Percentiles rank a stretch among this genome's conserved stretches.
These are phyloP conservation scores for Pangasius sanitwongsei DNA, from an alignment of 2,797 vertebrate species.

Conservation along the genomic window DNA sequence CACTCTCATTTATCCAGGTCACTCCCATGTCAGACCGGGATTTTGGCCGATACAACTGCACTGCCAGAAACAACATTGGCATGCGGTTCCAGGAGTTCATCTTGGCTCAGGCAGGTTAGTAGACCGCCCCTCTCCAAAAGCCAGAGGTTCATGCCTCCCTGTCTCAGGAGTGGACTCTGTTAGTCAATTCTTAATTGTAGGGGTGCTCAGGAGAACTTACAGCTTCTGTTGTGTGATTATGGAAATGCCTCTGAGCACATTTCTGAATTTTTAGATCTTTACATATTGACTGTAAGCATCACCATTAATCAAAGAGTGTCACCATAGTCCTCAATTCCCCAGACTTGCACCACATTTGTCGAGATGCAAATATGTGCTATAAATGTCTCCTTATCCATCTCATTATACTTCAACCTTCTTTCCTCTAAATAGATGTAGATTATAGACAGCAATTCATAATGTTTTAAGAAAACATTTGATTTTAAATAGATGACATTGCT, in stretches of 20 bases:
- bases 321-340: not conserved
- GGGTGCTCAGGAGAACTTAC: not conserved
- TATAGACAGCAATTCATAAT: not conserved
- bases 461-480: not conserved
- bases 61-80: conserved; percentile 93
- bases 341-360: not conserved
- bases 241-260: not conserved
- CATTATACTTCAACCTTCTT: not conserved
- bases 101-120: conserved; percentile 93
- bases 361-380: not conserved
- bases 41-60: conserved; percentile 96
- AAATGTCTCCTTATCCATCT: not conserved
- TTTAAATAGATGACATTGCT: not conserved
- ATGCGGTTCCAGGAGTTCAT: conserved; percentile 92
- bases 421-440: not conserved
- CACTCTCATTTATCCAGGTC: conserved; percentile 73
- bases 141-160: not conserved
- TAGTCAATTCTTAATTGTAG: not conserved
- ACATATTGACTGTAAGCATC: not conserved
- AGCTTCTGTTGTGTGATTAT: conserved; percentile 3
- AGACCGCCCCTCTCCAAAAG: not conserved
- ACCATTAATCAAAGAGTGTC: not conserved
- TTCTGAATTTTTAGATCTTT: conserved; percentile 9
- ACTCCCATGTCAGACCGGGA: conserved; percentile 93
- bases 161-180: not conserved